phyloP scores from a whole-genome alignment of 2,113 vertebrate species.

The Isurus oxyrinchus region DNA sequence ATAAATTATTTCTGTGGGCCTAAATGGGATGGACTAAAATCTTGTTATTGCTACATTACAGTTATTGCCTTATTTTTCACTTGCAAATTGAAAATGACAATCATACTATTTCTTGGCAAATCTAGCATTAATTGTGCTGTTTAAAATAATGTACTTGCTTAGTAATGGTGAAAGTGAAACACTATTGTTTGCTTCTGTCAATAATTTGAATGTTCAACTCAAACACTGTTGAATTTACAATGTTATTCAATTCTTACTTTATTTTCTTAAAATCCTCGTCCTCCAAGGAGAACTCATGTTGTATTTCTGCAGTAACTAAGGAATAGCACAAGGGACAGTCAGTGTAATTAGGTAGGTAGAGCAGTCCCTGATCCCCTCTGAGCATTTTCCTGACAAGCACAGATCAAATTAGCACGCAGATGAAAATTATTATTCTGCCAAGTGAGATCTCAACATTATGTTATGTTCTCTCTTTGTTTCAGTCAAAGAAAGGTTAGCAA shows the following conservation, averaged over 20 bases:
- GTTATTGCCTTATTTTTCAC: neutral
- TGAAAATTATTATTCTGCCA: slow-evolving; percentile 15
- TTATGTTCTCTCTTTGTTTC: slow-evolving; percentile 1
- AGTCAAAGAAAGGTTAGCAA: neutral
- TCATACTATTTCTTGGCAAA: neutral
- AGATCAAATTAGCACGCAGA: neutral
- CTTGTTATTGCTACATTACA: neutral
- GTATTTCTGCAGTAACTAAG: slow-evolving; percentile 25
- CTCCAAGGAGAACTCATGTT: neutral
- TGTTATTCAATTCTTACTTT: slow-evolving; percentile 9
- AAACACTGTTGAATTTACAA: neutral
- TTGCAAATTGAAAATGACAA: slow-evolving; percentile 7
- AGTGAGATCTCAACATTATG: neutral
- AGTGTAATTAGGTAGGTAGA: neutral
- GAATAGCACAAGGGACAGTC: neutral
- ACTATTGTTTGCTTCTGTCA: neutral
- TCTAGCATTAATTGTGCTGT: neutral
- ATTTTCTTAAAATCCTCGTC: slow-evolving; percentile 1
- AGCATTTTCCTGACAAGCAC: neutral
- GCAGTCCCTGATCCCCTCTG: slow-evolving; percentile 6
- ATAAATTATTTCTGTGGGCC: neutral
- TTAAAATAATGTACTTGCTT: neutral
- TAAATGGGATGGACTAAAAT: neutral
- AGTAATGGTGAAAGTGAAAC: neutral
- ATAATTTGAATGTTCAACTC: neutral